Conservation (phyloP, 2,113 vertebrate species). For the zebrafish (Danio rerio) region GRCz12tu NC_133182.1:73710001-73710500, state of each 20-base stretch:
- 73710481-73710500: constrained; percentile 84
- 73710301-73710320: constrained; percentile 50
- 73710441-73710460: constrained; percentile 71
- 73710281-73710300: constrained; percentile 4
- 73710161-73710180: constrained; percentile 65
- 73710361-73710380: constrained; percentile 74
- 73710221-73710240: constrained; percentile 68
- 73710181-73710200: constrained; percentile 82
- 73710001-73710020: constrained; percentile 60
- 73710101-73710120: constrained; percentile 61
- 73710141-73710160: constrained; percentile 68
- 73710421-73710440: constrained; percentile 72
- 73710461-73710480: constrained; percentile 76
- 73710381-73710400: constrained; percentile 71
- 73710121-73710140: constrained; percentile 70
- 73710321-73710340: constrained; percentile 52
- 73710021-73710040: constrained; percentile 62
- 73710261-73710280: neutral
- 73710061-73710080: constrained; percentile 54
- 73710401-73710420: constrained; percentile 72
- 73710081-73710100: constrained; percentile 12
- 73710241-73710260: constrained; percentile 64
- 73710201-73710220: constrained; percentile 74
- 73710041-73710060: constrained; percentile 57
- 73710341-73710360: constrained; percentile 60